Conservation (phyloP, 2,113 vertebrate genomes). For the Microtus montanus region DNA sequence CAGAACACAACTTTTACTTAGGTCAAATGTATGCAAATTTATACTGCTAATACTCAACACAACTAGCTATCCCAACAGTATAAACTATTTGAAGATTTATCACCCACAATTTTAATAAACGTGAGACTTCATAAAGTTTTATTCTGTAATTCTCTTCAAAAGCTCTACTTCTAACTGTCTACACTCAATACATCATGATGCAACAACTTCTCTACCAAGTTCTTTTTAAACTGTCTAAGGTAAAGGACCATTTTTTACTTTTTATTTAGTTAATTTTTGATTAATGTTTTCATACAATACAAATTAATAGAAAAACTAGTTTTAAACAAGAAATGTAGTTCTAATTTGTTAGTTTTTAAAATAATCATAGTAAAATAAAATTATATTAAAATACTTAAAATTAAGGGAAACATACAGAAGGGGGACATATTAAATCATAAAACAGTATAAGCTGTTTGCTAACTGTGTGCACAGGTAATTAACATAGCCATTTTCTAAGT, state of each 20-base stretch:
- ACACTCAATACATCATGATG: neutral
- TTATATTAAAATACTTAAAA: neutral
- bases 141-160: neutral
- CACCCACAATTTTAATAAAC: neutral
- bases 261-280: neutral
- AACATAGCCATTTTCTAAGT: neutral
- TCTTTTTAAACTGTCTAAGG: neutral
- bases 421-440: neutral
- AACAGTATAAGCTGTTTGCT: neutral
- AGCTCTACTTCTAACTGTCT: neutral
- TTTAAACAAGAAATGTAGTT: neutral
- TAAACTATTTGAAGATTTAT: neutral
- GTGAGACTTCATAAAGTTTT: neutral
- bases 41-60: neutral
- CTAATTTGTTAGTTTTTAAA: conserved; percentile 18
- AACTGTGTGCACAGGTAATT: neutral
- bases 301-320: neutral
- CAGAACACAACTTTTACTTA: neutral
- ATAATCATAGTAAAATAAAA: conserved; percentile 37
- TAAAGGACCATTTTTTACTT: neutral
- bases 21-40: neutral
- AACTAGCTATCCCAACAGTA: neutral
- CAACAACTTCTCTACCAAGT: neutral
- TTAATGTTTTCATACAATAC: neutral
- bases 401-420: neutral